Evolutionary conservation across 2,797 vertebrate species (phyloP), one percentile per base, ranked within the genome.

Genomic region (Muscicapa striata): DNA sequence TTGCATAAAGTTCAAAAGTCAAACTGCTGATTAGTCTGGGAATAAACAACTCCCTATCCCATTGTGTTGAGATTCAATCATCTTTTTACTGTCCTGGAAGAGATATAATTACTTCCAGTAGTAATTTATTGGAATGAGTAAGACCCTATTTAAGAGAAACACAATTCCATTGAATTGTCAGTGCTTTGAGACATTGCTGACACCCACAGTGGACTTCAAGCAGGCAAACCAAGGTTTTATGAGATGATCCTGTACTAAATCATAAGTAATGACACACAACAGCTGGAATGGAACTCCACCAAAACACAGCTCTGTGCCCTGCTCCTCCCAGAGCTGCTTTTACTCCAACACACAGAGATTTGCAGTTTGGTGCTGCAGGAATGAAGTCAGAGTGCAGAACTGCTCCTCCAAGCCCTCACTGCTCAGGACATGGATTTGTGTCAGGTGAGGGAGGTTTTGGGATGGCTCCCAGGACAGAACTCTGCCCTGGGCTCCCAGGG

Each of bases 301-400:
- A 49, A 49, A 49, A 49, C 6, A 15, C 24, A 49, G 48, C 48
- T 46, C 70, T 20, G 1, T 2, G 16, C 20, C 26, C 49, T 23
- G 49, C 74, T 30, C 38, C 41, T 36, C 55, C 64, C 49, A 23
- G 1, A 64, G 61, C 49, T 55, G 3, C 34, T 14, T 6, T 45
- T 2, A 16, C 4, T 46, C 9, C 41, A 7, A 1, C 64, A 34
- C 10, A 8, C 10, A 8, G 1, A 0, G 2, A 3, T 3, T 1
- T 5, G n/a, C 8, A 29, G 41, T 14, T 38, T 29, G 76, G 15
- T 29, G 57, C 16, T 62, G 5, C 22, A 58, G 68, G 29, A 72
- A 59, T 4, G 8, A 30, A 52, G 38, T 3, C 34, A 21, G 48
- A 58, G 61, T 1, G 9, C 36, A 43, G 11, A 46, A 26, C 22